A percentile compares a stretch with the other conserved stretches of the same genome.
These are phyloP conservation scores for Macrotrachela quadricornifera DNA, from an alignment of 1,140 invertebrate genomes.

Conservation along the genomic window DNA sequence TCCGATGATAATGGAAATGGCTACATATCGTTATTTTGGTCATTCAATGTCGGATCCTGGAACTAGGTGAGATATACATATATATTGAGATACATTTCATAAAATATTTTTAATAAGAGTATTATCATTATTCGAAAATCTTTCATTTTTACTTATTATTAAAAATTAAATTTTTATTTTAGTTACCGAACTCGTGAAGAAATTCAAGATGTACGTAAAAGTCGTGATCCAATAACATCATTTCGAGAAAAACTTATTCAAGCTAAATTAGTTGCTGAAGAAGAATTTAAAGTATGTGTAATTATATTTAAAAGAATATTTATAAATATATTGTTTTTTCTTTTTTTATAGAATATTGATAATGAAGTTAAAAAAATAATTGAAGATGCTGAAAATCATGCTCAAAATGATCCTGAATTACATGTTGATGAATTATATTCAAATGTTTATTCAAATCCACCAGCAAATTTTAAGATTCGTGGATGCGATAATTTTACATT, in stretches of 20 bases:
- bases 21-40: conserved; percentile 45
- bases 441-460: conserved; percentile 53
- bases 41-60: conserved; percentile 43
- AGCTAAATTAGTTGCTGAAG: conserved; percentile 35
- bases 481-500: conserved; percentile 18
- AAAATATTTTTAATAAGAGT: too few relatives aligned
- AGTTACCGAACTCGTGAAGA: conserved; percentile 53
- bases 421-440: conserved; percentile 55
- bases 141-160: too few relatives aligned
- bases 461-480: conserved; percentile 16
- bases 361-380: conserved; percentile 54
- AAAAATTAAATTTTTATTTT: too few relatives aligned
- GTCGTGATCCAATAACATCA: conserved; percentile 59
- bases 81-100: too few relatives aligned
- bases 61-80: conserved; percentile 20
- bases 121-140: too few relatives aligned
- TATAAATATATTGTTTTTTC: too few relatives aligned
- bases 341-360: conserved; percentile 40
- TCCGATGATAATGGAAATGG: conserved; percentile 65
- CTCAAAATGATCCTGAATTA: conserved; percentile 58
- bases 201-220: conserved; percentile 66
- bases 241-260: conserved; percentile 57
- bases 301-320: too few relatives aligned
- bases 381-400: conserved; percentile 56
- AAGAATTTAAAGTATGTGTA: conserved; percentile 19